Evolutionary conservation across 2,113 vertebrate genomes (phyloP).

Genomic region (Cephalopholis sonnerati): DNA sequence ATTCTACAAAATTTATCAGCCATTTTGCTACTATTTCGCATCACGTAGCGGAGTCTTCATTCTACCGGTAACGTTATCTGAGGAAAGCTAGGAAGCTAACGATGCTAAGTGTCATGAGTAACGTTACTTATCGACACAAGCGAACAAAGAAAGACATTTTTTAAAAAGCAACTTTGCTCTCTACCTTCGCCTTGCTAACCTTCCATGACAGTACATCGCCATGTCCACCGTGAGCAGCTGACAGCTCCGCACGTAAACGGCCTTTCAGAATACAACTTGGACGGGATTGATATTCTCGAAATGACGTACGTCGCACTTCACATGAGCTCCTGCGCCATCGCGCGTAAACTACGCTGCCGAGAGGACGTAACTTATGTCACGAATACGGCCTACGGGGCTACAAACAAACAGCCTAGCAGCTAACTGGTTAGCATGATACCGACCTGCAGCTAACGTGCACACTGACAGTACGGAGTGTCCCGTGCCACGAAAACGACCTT

Average conservation of each 20-base stretch:
- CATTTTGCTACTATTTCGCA: slow-evolving; percentile 37
- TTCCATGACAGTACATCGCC: slow-evolving; percentile 52
- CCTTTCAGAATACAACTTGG: slow-evolving; percentile 67
- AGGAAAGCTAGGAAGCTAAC: background rate
- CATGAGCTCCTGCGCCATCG: slow-evolving; percentile 60
- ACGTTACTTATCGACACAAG: background rate
- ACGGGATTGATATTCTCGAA: slow-evolving; percentile 67
- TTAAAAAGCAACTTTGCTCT: background rate
- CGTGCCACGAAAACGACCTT: slow-evolving; percentile 1
- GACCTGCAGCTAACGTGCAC: slow-evolving; percentile 66
- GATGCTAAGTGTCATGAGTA: background rate
- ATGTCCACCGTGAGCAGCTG: slow-evolving; percentile 59
- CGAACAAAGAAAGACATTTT: background rate
- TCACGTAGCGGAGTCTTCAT: background rate
- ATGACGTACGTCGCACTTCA: slow-evolving; percentile 52
- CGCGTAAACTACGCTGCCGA: slow-evolving; percentile 66
- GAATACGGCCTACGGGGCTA: slow-evolving; percentile 83
- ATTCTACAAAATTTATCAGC: slow-evolving; percentile 21
- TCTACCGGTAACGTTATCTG: background rate
- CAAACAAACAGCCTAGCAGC: slow-evolving; percentile 84
- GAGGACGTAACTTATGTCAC: slow-evolving; percentile 77
- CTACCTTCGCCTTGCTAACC: slow-evolving; percentile 45
- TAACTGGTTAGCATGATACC: slow-evolving; percentile 66
- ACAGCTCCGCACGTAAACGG: slow-evolving; percentile 74
- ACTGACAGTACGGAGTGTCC: slow-evolving; percentile 57